Evolutionary conservation across 2,113 vertebrate genomes (phyloP).

Genomic region (Osmerus eperlanus): DNA sequence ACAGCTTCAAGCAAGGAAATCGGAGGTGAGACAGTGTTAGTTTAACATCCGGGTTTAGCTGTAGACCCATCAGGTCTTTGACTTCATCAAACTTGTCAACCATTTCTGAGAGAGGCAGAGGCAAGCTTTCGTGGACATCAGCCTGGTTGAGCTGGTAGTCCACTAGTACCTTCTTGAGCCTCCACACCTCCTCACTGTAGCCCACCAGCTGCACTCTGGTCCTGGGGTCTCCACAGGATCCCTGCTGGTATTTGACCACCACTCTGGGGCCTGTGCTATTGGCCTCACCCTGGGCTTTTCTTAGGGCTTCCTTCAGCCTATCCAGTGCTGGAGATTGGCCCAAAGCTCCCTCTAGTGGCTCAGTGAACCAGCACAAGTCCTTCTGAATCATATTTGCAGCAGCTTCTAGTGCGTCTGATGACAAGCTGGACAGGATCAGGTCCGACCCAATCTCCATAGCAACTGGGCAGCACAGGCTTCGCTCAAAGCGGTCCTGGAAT

Average conservation of each 20-base stretch:
- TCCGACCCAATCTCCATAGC: conserved; percentile 38
- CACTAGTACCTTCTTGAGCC: conserved; percentile 42
- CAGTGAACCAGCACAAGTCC: conserved; percentile 36
- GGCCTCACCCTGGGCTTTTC: conserved; percentile 13
- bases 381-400: conserved; percentile 33
- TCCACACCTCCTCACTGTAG: conserved; percentile 44
- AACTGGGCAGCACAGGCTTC: conserved; percentile 50
- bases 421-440: conserved; percentile 56
- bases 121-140: conserved; percentile 24
- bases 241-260: conserved; percentile 36
- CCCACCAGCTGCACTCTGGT: conserved; percentile 49
- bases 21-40: conserved; percentile 21
- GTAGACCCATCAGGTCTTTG: conserved; percentile 35
- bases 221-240: not conserved
- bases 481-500: conserved; percentile 46
- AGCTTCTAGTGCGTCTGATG: conserved; percentile 45
- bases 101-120: conserved; percentile 39
- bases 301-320: conserved; percentile 46
- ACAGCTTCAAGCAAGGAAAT: conserved; percentile 39
- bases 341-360: conserved; percentile 33
- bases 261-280: conserved; percentile 38
- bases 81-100: conserved; percentile 45
- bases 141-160: conserved; percentile 49
- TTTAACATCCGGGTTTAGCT: conserved; percentile 17
- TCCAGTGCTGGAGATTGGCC: conserved; percentile 26